Evolutionary conservation across 1,140 invertebrate species (phyloP).

Genomic region (Proales similis): DNA sequence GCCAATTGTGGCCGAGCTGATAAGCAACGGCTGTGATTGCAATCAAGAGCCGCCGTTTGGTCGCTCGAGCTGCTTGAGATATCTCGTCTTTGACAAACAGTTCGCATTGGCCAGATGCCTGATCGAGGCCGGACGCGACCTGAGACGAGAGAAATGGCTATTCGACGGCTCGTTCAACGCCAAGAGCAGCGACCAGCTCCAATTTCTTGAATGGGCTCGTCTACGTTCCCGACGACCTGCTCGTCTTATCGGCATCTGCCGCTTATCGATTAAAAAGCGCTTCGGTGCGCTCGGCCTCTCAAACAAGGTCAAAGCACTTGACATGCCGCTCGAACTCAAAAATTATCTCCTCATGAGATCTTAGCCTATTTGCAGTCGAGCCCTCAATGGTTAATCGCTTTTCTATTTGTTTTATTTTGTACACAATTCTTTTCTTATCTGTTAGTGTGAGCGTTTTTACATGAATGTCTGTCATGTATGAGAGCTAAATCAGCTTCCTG

Average conservation of each 20-base stretch:
- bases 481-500: too few species aligned
- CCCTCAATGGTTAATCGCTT: too few species aligned
- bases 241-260: conserved; percentile 3
- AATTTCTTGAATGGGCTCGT: conserved; percentile 17
- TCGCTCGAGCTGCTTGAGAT: conserved; percentile 20
- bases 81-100: conserved; percentile 29
- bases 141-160: conserved; percentile 17
- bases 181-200: conserved; percentile 11
- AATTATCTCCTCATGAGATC: conserved; percentile 25
- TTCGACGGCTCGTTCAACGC: conserved; percentile 4
- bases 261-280: conserved; percentile 2
- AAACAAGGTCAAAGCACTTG: conserved; percentile 2
- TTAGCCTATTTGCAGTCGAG: too few species aligned
- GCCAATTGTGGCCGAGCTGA: conserved; percentile 38
- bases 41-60: conserved; percentile 39
- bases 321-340: conserved; percentile 9
- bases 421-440: too few species aligned
- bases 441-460: too few species aligned
- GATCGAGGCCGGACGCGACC: conserved; percentile 28
- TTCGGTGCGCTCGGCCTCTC: neutral
- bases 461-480: too few species aligned
- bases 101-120: conserved; percentile 1
- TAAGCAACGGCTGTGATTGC: conserved; percentile 41
- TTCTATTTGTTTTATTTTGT: too few species aligned
- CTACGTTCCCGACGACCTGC: conserved; percentile 12